Percentiles rank a stretch among this genome's conserved stretches.
Conservation (phyloP, 2,113 vertebrate species). For the Lasiurus cinereus region DNA sequence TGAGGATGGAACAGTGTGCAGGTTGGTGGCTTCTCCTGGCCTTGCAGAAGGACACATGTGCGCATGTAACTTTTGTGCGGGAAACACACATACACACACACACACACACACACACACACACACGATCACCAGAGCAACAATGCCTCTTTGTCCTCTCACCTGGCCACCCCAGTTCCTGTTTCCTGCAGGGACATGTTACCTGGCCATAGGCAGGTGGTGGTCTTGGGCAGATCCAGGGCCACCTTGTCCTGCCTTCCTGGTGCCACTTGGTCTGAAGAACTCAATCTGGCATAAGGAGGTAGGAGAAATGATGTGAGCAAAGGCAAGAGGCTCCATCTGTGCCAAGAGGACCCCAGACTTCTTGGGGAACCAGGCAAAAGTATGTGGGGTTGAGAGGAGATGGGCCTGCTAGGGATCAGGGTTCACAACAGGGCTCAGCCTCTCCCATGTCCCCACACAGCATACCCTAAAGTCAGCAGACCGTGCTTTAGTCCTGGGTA, state of each 20-base stretch:
- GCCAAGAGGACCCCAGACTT: not conserved
- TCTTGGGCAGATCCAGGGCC: too few relatives aligned
- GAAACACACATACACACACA: too few relatives aligned
- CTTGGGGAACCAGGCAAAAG: not conserved
- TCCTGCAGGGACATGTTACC: not conserved
- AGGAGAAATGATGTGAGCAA: not conserved
- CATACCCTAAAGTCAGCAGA: not conserved
- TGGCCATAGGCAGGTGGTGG: not conserved
- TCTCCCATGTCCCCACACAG: not conserved
- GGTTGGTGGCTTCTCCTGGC: not conserved
- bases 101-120: fast-evolving
- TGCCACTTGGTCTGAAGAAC: not conserved
- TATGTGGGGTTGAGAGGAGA: not conserved
- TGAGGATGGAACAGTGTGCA: too few relatives aligned
- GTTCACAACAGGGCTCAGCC: not conserved
- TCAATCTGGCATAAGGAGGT: not conserved
- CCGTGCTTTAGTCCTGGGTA: not conserved
- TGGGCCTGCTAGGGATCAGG: not conserved
- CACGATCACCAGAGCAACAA: fast-evolving
- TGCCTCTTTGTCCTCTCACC: not conserved
- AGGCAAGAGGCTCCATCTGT: not conserved
- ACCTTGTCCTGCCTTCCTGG: not conserved
- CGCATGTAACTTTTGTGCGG: not conserved
- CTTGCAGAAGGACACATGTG: not conserved
- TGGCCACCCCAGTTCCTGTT: not conserved